phyloP scores from a whole-genome alignment of 2,888 invertebrate species.

The Spilosoma lubricipeda region DNA sequence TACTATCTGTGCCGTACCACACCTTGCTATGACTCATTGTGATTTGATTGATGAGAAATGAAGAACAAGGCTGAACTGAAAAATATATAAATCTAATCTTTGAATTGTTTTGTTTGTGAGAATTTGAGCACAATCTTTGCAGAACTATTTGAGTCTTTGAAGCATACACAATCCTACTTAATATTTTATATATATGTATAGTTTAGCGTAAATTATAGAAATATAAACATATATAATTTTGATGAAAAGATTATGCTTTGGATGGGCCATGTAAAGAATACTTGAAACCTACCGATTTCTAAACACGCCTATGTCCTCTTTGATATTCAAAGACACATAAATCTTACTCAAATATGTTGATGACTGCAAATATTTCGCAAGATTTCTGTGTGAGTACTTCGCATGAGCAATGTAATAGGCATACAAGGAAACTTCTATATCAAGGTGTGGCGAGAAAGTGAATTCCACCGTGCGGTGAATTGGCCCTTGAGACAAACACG shows the following conservation, averaged over 20 bases:
- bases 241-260: neutral
- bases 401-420: neutral
- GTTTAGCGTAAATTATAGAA: too few species aligned
- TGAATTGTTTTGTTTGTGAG: neutral
- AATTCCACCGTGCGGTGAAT: constrained; percentile 51
- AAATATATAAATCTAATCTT: too few species aligned
- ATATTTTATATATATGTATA: neutral
- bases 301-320: neutral
- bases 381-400: neutral
- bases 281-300: neutral
- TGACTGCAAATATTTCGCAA: constrained; percentile 11
- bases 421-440: constrained; percentile 9
- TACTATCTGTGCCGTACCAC: too few species aligned
- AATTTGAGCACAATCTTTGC: neutral
- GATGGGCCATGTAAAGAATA: neutral
- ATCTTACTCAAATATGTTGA: constrained; percentile 9
- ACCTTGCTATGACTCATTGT: neutral
- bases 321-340: constrained; percentile 1
- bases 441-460: constrained; percentile 56
- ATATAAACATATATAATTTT: neutral
- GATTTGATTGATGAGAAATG: neutral
- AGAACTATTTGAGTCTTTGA: neutral
- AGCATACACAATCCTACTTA: too few species aligned
- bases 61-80: neutral
- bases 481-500: constrained; percentile 47